phyloP scores from a whole-genome alignment of 2,113 vertebrate genomes.

The Neodontobutis hainanensis region DNA sequence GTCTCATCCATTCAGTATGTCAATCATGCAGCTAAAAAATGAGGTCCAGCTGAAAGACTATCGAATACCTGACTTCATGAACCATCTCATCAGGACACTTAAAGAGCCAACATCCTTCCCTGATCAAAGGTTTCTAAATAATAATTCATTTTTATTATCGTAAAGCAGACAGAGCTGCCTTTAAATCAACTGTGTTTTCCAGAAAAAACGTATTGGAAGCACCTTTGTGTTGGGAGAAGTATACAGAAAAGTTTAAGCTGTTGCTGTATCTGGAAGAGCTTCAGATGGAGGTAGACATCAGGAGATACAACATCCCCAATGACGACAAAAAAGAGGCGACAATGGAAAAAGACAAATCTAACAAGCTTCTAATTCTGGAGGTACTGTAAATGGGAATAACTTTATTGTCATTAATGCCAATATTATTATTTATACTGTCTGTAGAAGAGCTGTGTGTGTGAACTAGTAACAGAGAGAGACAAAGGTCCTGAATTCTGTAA shows the following conservation, averaged over 20 bases:
- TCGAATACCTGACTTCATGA: slow-evolving; percentile 18
- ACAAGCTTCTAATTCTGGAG: slow-evolving; percentile 81
- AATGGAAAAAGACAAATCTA: slow-evolving; percentile 72
- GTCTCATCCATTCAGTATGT: slow-evolving; percentile 38
- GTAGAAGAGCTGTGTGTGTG: too few relatives aligned
- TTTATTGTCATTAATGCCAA: too few relatives aligned
- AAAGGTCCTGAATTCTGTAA: too few relatives aligned
- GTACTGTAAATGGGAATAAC: slow-evolving; percentile 59
- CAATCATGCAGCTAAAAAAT: slow-evolving; percentile 4
- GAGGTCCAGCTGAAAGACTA: neutral
- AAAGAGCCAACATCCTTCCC: rapidly evolving
- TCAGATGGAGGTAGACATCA: slow-evolving; percentile 91
- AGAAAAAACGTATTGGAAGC: slow-evolving; percentile 72
- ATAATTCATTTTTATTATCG: too few relatives aligned
- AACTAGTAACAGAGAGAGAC: too few relatives aligned
- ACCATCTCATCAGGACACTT: slow-evolving; percentile 42
- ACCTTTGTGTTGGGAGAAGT: slow-evolving; percentile 78
- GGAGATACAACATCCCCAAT: slow-evolving; percentile 84
- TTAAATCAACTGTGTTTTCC: neutral
- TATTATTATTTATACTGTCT: too few relatives aligned
- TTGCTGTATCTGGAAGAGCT: slow-evolving; percentile 89
- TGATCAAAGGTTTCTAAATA: slow-evolving; percentile 31
- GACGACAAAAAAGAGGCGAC: slow-evolving; percentile 27
- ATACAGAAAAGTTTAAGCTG: slow-evolving; percentile 80
- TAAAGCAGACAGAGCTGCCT: too few relatives aligned